A percentile compares a stretch with the other conserved stretches of the same genome.
These are phyloP conservation scores for Hemichromis elongatus DNA, from an alignment of 2,113 vertebrate genomes.

Conservation along the genomic window DNA sequence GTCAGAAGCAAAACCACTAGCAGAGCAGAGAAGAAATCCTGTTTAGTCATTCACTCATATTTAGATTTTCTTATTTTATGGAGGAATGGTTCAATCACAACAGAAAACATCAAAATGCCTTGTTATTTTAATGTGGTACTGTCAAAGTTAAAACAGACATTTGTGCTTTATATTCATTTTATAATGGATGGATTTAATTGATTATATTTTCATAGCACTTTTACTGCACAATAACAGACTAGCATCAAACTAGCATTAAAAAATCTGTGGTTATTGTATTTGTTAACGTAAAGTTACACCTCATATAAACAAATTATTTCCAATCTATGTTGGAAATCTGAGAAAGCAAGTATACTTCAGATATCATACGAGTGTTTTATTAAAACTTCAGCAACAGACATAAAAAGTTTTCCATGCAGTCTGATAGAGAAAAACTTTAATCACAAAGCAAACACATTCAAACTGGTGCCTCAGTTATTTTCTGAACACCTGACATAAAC, in stretches of 20 bases:
- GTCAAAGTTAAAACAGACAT: too few relatives aligned
- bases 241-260: background rate
- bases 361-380: background rate
- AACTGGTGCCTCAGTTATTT: background rate
- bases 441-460: background rate
- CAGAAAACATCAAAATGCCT: too few relatives aligned
- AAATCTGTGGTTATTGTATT: background rate
- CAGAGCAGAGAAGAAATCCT: too few relatives aligned
- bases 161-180: too few relatives aligned
- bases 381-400: background rate
- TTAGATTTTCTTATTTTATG: too few relatives aligned
- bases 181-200: too few relatives aligned
- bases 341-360: background rate
- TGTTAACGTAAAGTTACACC: background rate
- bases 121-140: too few relatives aligned
- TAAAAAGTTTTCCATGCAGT: background rate
- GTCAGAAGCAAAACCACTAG: too few relatives aligned
- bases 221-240: accelerated
- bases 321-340: background rate
- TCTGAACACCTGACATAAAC: background rate
- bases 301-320: background rate
- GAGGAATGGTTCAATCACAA: too few relatives aligned
- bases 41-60: too few relatives aligned
- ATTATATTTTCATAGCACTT: background rate
- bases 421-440: background rate